Percentiles rank a stretch among this genome's conserved stretches.
phyloP scores from a whole-genome alignment of 2,888 invertebrate species.

The Erannis defoliaria region DNA sequence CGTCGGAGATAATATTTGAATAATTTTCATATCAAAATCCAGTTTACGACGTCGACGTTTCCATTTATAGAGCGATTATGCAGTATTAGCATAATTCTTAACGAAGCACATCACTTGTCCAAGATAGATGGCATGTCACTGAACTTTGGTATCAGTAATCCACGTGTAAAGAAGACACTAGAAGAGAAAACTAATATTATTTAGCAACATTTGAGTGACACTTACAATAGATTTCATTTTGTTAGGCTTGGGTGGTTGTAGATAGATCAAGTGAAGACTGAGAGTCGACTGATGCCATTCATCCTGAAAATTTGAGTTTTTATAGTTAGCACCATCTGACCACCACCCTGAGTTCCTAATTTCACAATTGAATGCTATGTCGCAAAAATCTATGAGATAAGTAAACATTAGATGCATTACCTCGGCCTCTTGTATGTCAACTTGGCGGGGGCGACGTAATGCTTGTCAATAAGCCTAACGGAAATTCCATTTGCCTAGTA shows the following conservation, averaged over 20 bases:
- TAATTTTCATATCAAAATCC: constrained; percentile 44
- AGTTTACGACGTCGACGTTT: constrained; percentile 25
- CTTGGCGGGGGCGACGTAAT: constrained; percentile 72
- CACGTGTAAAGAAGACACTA: constrained; percentile 21
- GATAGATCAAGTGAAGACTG: constrained; percentile 62
- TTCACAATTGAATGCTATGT: constrained; percentile 77
- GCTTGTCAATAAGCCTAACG: constrained; percentile 76
- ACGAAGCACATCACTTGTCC: constrained; percentile 22
- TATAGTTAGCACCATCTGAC: constrained; percentile 72
- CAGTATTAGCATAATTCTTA: constrained; percentile 31
- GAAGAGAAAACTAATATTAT: constrained; percentile 2
- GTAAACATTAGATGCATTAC: constrained; percentile 83
- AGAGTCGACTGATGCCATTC: constrained; percentile 72
- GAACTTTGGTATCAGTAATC: constrained; percentile 46
- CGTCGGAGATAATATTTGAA: constrained; percentile 40
- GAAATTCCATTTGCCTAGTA: constrained; percentile 71
- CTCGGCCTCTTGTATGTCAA: constrained; percentile 77
- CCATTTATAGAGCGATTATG: constrained; percentile 25
- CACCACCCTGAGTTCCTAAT: constrained; percentile 75
- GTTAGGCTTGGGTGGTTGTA: constrained; percentile 58
- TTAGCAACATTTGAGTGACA: constrained; percentile 49
- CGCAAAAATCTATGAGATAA: constrained; percentile 83
- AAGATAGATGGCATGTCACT: constrained; percentile 40
- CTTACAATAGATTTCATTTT: constrained; percentile 84
- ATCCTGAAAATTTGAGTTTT: constrained; percentile 78